phyloP scores from a whole-genome alignment of 2,113 vertebrate species.

The Hippocampus comes region DNA sequence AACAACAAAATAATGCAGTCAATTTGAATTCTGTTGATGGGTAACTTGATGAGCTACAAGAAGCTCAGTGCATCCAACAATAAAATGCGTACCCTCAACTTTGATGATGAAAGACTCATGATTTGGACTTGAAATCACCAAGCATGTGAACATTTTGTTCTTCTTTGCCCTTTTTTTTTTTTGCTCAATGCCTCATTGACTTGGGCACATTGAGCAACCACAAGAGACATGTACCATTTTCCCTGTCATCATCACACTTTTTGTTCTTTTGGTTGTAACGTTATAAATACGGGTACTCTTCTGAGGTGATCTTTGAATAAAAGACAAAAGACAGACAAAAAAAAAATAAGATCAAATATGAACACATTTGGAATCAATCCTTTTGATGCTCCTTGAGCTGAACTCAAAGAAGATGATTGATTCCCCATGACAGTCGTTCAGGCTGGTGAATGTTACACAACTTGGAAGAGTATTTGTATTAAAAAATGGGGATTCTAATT shows the following conservation, averaged over 20 bases:
- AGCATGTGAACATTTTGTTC: not conserved
- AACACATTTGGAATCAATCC: not conserved
- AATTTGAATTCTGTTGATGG: not conserved
- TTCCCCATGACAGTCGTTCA: too few relatives aligned
- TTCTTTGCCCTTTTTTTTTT: not conserved
- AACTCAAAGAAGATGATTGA: not conserved
- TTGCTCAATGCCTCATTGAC: not conserved
- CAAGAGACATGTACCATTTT: not conserved
- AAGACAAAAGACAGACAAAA: not conserved
- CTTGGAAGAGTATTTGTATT: not conserved
- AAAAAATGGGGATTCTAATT: not conserved
- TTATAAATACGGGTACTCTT: not conserved
- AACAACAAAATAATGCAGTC: not conserved
- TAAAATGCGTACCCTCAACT: not conserved
- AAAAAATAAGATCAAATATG: not conserved
- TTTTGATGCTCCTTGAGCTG: not conserved
- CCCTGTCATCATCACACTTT: not conserved
- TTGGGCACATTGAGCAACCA: not conserved
- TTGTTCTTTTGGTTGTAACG: not conserved
- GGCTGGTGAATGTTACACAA: too few relatives aligned
- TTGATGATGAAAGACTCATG: not conserved
- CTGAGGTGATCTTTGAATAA: not conserved
- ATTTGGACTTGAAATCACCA: not conserved
- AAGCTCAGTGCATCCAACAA: not conserved
- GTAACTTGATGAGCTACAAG: not conserved